These are phyloP conservation scores for Leptinotarsa tumamoca DNA, from an alignment of 2,888 invertebrate species.

Conservation along the genomic window DNA sequence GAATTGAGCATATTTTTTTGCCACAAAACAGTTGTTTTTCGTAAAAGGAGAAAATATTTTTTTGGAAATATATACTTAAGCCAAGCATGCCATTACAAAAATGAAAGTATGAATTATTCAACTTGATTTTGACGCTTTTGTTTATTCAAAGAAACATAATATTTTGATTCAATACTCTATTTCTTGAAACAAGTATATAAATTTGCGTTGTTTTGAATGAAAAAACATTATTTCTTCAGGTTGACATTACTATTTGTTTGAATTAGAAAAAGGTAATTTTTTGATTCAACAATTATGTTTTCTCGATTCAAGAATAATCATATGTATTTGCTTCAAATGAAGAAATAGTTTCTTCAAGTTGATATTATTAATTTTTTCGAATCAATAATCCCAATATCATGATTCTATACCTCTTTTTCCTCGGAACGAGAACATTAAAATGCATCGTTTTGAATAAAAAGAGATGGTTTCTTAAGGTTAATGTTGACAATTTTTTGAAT, in stretches of 20 bases:
- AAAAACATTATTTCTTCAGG: not conserved
- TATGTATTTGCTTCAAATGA: constrained; percentile 1
- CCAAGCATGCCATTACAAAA: not conserved
- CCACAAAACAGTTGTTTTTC: not conserved
- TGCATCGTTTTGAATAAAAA: not conserved
- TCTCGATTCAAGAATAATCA: not conserved
- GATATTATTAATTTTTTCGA: not conserved
- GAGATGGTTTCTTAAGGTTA: not conserved
- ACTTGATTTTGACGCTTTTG: constrained; percentile 12
- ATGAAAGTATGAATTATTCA: constrained; percentile 10
- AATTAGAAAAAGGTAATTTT: not conserved
- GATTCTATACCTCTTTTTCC: not conserved
- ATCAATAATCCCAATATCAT: not conserved
- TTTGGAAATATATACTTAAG: not conserved
- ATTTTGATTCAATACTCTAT: constrained; percentile 7
- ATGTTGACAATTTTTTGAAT: not conserved
- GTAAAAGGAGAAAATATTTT: not conserved
- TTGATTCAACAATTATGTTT: not conserved
- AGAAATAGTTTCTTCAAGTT: constrained; percentile 6
- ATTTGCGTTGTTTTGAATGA: constrained; percentile 6
- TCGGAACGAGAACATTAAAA: not conserved
- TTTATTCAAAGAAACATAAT: constrained; percentile 9
- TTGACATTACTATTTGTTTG: not conserved
- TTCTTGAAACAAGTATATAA: not conserved
- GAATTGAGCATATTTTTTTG: not conserved